Conservation (phyloP, 2,888 invertebrate species). For the Macrophya alboannulata region DNA sequence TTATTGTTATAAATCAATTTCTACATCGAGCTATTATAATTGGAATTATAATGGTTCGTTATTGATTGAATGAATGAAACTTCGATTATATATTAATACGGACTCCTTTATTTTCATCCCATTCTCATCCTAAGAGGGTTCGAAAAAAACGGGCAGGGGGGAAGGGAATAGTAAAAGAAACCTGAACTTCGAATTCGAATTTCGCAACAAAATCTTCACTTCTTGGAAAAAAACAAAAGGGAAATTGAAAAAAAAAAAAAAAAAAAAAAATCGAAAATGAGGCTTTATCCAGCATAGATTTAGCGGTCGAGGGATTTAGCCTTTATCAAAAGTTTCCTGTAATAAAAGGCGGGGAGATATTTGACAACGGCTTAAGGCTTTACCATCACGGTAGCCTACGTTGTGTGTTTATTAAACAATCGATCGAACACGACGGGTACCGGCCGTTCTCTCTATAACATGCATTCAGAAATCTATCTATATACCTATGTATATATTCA, state of each 20-base stretch:
- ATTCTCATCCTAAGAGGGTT: neutral
- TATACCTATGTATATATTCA: neutral
- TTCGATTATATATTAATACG: neutral
- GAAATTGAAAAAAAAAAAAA: too few relatives aligned
- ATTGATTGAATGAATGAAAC: neutral
- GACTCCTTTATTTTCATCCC: neutral
- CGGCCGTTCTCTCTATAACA: neutral
- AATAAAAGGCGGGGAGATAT: slow-evolving; percentile 48
- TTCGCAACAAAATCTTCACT: neutral
- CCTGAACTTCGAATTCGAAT: neutral
- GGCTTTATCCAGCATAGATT: slow-evolving; percentile 39
- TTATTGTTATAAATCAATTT: slow-evolving; percentile 40
- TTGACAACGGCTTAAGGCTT: slow-evolving; percentile 56
- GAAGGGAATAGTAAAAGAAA: too few relatives aligned
- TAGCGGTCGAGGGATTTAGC: slow-evolving; percentile 15
- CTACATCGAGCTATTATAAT: neutral
- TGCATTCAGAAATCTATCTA: neutral
- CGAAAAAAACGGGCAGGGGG: neutral
- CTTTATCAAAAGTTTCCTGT: slow-evolving; percentile 52
- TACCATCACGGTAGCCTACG: slow-evolving; percentile 20
- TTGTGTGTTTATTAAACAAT: slow-evolving; percentile 57
- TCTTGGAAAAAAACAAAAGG: neutral
- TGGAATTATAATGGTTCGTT: neutral
- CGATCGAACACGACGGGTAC: slow-evolving; percentile 29
- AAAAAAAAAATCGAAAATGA: neutral